These are phyloP conservation scores for Amazona vittata DNA, from an alignment of 2,113 vertebrate genomes.

Conservation along the genomic window DNA sequence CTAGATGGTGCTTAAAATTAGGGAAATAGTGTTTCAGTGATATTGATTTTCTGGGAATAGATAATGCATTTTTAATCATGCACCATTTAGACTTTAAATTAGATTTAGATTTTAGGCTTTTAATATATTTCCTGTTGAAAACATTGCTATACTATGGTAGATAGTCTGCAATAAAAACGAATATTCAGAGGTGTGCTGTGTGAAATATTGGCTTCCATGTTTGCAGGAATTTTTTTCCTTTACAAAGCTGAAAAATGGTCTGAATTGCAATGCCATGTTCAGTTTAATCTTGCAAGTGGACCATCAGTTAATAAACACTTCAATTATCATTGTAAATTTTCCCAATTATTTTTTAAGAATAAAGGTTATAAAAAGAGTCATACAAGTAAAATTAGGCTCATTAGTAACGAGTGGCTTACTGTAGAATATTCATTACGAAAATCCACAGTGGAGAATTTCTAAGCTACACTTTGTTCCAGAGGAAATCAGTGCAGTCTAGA, in stretches of 20 bases:
- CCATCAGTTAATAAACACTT: background rate
- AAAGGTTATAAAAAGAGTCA: background rate
- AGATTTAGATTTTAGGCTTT: background rate
- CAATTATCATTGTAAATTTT: background rate
- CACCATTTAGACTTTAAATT: slow-evolving; percentile 4
- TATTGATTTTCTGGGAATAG: background rate
- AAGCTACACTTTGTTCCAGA: background rate
- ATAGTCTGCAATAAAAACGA: background rate
- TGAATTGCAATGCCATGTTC: background rate
- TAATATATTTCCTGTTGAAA: background rate
- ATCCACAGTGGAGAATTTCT: background rate
- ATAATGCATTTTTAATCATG: background rate
- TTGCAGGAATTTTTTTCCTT: background rate
- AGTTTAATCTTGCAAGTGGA: background rate
- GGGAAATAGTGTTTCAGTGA: background rate
- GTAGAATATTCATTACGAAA: background rate
- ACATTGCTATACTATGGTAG: background rate
- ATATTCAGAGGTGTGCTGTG: background rate
- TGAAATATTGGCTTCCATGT: background rate
- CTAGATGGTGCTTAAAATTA: slow-evolving; percentile 25
- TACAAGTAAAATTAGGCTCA: background rate
- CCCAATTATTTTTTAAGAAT: background rate
- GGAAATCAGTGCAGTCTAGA: background rate
- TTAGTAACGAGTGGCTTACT: background rate
- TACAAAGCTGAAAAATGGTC: background rate